These are phyloP conservation scores for Heliconius ismenius DNA, from an alignment of 2,888 invertebrate species.

Conservation along the genomic window DNA sequence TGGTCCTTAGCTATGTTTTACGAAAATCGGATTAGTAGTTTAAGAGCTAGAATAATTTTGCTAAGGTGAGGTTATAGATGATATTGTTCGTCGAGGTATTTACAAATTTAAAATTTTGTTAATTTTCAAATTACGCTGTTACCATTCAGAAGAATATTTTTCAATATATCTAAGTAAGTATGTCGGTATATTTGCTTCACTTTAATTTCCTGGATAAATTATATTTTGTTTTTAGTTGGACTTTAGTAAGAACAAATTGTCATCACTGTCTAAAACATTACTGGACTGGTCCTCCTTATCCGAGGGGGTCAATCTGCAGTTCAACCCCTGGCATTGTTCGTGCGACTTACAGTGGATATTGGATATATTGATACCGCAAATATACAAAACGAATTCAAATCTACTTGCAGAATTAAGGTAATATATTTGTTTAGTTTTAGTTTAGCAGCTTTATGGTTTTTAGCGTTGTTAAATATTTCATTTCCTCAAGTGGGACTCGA, in stretches of 20 bases:
- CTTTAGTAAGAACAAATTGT: constrained; percentile 80
- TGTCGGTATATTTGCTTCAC: neutral
- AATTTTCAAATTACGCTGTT: no score
- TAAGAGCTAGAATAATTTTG: no score
- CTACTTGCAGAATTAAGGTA: constrained; percentile 80
- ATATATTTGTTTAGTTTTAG: neutral
- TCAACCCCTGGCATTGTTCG: constrained; percentile 84
- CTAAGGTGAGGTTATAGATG: no score
- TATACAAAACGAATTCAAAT: constrained; percentile 69
- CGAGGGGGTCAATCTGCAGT: constrained; percentile 79
- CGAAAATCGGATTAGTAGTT: no score
- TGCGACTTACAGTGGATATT: constrained; percentile 84
- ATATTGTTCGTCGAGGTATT: no score
- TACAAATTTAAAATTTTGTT: no score
- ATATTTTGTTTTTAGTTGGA: constrained; percentile 71
- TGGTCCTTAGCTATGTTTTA: no score
- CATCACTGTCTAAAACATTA: constrained; percentile 63
- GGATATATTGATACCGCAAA: constrained; percentile 74
- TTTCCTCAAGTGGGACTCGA: no score
- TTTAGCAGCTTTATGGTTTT: neutral
- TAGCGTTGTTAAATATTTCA: no score
- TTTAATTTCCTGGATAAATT: neutral
- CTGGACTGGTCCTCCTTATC: constrained; percentile 62
- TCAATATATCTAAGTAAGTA: neutral
- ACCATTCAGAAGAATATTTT: no score